phyloP scores from a whole-genome alignment of 1,140 invertebrate genomes.

The Gryllus bimaculatus region DNA sequence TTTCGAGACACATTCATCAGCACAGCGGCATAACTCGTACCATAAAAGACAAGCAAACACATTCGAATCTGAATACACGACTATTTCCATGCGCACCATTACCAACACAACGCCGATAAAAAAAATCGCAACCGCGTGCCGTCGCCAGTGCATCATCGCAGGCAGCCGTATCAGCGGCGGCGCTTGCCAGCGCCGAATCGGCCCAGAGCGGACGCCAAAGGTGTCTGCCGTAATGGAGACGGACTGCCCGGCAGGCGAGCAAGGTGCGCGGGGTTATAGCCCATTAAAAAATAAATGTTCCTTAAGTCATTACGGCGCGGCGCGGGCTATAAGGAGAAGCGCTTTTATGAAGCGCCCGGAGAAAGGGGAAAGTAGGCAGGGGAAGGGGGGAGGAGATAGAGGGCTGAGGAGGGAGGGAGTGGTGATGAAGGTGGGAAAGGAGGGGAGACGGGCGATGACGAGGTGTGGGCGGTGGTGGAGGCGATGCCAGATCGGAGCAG shows the following conservation, averaged over 20 bases:
- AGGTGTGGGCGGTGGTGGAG: no score
- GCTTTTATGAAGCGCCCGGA: neutral
- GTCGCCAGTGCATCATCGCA: no score
- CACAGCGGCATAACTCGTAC: no score
- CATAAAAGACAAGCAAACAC: no score
- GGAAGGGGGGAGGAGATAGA: neutral
- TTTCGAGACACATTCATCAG: no score
- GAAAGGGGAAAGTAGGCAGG: neutral
- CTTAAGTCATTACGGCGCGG: neutral
- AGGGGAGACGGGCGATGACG: neutral
- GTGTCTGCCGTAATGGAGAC: neutral
- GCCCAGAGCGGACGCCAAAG: neutral
- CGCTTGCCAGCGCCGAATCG: no score
- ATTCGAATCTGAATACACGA: no score
- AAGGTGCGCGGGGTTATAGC: neutral
- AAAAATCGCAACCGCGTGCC: no score
- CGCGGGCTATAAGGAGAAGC: neutral
- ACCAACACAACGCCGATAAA: no score
- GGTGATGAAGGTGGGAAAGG: neutral
- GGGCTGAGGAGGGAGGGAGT: neutral
- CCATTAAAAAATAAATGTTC: constrained; percentile 6
- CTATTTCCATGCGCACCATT: no score
- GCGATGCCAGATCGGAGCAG: no score
- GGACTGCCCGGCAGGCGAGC: neutral
- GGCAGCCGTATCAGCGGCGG: no score